Conservation (phyloP, 1,140 invertebrate genomes). For the Grapholita molesta region DNA sequence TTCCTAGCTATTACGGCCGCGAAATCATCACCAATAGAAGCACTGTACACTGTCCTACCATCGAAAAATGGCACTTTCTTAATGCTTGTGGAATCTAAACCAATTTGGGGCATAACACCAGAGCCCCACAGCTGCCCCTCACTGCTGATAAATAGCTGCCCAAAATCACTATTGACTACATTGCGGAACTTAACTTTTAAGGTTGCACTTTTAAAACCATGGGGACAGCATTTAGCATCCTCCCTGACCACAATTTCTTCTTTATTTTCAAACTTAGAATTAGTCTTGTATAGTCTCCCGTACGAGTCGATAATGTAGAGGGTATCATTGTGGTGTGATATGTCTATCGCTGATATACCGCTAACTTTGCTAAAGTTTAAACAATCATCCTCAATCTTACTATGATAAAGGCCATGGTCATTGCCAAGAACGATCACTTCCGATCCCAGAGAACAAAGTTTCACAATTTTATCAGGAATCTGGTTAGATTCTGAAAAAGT, state of each 20-base stretch:
- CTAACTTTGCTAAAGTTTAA: constrained; percentile 62
- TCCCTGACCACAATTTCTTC: constrained; percentile 82
- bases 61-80: constrained; percentile 84
- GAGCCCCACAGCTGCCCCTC: constrained; percentile 86
- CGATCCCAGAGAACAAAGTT: constrained; percentile 60
- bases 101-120: constrained; percentile 84
- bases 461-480: constrained; percentile 69
- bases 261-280: constrained; percentile 74
- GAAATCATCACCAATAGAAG: constrained; percentile 84
- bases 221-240: constrained; percentile 80
- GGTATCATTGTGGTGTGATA: constrained; percentile 79
- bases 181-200: constrained; percentile 81
- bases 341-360: constrained; percentile 78
- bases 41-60: constrained; percentile 81
- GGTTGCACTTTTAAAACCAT: constrained; percentile 81
- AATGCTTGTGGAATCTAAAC: constrained; percentile 80
- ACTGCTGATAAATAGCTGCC: constrained; percentile 82
- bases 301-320: constrained; percentile 81
- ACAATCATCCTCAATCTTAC: constrained; percentile 53
- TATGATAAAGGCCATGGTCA: constrained; percentile 69
- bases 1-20: constrained; percentile 84
- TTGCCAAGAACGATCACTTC: constrained; percentile 68
- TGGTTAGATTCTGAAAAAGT: constrained; percentile 52
- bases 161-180: constrained; percentile 80
- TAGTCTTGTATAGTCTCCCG: constrained; percentile 81